Base-by-base conservation (phyloP, 2,888 invertebrate species). In the Gibbula magus region DNA sequence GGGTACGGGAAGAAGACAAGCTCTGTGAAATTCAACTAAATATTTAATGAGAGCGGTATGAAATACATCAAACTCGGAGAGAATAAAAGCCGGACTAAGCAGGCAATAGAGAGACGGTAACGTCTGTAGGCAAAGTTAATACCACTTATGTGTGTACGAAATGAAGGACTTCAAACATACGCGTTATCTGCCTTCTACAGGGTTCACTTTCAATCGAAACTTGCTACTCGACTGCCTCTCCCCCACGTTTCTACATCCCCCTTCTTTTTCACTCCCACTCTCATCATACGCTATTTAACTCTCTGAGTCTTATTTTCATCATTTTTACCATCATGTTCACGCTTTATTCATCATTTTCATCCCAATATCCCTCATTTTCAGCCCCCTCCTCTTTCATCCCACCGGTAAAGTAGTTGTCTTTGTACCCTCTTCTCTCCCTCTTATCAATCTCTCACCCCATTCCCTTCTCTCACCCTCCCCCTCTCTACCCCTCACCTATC, bases 91-190 rank as follows among this genome's bases (percentile, higher is more conserved):
- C 18, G 29, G 7, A n/a, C 25, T 61, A 61, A 61, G 29, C 18
- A 29, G 29, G 61, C 29, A 61, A 61, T 61, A 61, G 29, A 16
- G 16, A 29, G 29, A 29, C 61, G 29, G 61, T 61, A 61, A 61
- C 25, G 29, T 61, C 61, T 25, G 61, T 29, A 35, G 13, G 51
- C 74, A 51, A 8, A 22, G 74, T 74, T 74, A 74, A 74, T 74
- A 74, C 45, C 73, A 73, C 45, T 73, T 73, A 29, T 73, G 73
- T 73, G 39, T 13, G 51, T 20, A 25, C 25, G 45, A 52, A 51
- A 74, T 20, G 45, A 51, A 35, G n/a, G 51, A 74, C 74, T 51
- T 74, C 74, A 74, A 74, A 74, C 74, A 51, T 20, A 45, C 45
- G 39, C 3, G 61, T 29, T 61, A 61, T 61, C 61, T 29, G 16